phyloP scores from a whole-genome alignment of 2,888 invertebrate species.

The Sphaeridia pumilis region DNA sequence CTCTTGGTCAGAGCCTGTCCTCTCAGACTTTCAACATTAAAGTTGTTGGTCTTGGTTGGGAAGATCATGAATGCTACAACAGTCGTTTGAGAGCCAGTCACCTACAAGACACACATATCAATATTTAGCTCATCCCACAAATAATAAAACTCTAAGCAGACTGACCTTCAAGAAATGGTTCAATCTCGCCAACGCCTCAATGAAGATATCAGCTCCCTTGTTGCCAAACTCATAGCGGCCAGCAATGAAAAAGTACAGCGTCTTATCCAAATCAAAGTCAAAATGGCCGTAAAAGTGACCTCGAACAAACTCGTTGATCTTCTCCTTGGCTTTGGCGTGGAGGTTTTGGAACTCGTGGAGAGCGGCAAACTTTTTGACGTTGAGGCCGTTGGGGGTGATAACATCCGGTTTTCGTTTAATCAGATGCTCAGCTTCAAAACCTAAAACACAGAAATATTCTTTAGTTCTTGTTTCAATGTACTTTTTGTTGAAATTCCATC shows the following conservation, averaged over 20 bases:
- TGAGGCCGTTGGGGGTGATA: slow-evolving; percentile 95
- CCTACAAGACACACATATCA: slow-evolving; percentile 41
- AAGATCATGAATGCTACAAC: slow-evolving; percentile 98
- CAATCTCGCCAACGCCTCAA: slow-evolving; percentile 85
- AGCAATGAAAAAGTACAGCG: slow-evolving; percentile 95
- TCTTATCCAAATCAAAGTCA: slow-evolving; percentile 96
- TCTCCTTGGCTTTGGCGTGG: slow-evolving; percentile 92
- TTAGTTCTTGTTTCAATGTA: too few species aligned
- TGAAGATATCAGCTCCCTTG: slow-evolving; percentile 97
- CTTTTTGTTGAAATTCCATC: too few species aligned
- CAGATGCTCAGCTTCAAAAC: slow-evolving; percentile 86
- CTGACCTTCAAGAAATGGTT: slow-evolving; percentile 86
- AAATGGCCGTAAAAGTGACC: slow-evolving; percentile 99
- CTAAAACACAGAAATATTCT: slow-evolving; percentile 21
- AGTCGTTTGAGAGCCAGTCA: slow-evolving; percentile 71
- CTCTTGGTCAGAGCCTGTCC: slow-evolving; percentile 98
- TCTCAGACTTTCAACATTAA: slow-evolving; percentile 92
- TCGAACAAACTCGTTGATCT: slow-evolving; percentile 92
- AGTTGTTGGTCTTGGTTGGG: slow-evolving; percentile 93
- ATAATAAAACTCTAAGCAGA: background rate
- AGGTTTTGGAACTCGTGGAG: slow-evolving; percentile 98
- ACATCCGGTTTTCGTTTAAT: slow-evolving; percentile 85
- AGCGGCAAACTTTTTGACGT: slow-evolving; percentile 97
- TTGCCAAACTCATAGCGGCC: slow-evolving; percentile 98
- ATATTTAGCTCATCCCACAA: too few species aligned